phyloP scores from a whole-genome alignment of 2,113 vertebrate genomes.

The Odocoileus hemionus region DNA sequence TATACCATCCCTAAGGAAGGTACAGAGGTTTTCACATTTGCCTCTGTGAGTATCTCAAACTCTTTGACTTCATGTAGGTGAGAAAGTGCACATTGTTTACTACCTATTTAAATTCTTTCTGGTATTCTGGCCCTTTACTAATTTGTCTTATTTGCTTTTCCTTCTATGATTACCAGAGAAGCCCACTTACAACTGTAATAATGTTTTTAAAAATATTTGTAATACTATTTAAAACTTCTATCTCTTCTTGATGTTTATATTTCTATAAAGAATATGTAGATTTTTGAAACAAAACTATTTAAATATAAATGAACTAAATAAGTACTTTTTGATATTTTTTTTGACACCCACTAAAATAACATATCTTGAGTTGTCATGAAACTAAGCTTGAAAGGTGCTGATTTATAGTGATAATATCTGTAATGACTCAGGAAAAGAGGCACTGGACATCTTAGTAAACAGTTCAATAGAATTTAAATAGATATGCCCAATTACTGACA shows the following conservation, averaged over 20 bases:
- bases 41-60: not conserved
- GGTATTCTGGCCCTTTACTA: not conserved
- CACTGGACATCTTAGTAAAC: not conserved
- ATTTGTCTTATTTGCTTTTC: not conserved
- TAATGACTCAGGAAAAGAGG: not conserved
- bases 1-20: not conserved
- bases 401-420: not conserved
- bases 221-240: conserved; percentile 7
- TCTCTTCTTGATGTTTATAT: not conserved
- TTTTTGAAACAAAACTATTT: not conserved
- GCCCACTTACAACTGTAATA: not conserved
- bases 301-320: not conserved
- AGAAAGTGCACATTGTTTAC: not conserved
- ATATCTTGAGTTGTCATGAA: not conserved
- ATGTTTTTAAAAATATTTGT: not conserved
- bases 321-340: not conserved
- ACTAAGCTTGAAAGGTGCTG: not conserved
- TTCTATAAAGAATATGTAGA: not conserved
- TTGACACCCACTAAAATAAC: not conserved
- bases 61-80: not conserved
- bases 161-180: not conserved
- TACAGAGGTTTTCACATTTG: not conserved
- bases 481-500: not conserved
- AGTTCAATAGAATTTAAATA: not conserved
- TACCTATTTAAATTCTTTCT: not conserved